Conservation (phyloP, 1,140 invertebrate species). For the Drepana arcuata region DNA sequence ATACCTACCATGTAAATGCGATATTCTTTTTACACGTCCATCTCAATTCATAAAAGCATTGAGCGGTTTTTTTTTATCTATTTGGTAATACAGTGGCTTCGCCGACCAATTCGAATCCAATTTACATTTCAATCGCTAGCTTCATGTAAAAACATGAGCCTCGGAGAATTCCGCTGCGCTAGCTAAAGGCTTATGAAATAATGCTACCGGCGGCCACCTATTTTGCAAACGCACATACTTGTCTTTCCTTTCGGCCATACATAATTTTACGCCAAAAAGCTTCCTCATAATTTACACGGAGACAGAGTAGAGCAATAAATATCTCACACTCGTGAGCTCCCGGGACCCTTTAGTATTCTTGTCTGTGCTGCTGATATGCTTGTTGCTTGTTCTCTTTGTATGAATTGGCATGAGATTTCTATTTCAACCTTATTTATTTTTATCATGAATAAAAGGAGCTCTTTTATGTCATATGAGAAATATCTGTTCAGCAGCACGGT, state of each 20-base stretch:
- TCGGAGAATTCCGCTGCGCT: slow-evolving; percentile 17
- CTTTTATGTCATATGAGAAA: no score
- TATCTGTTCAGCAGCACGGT: no score
- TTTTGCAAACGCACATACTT: background rate
- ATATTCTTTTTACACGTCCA: no score
- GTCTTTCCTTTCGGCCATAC: background rate
- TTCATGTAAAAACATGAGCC: slow-evolving; percentile 57
- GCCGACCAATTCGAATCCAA: slow-evolving; percentile 47
- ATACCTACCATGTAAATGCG: no score
- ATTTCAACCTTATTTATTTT: slow-evolving; percentile 5
- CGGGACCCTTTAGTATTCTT: slow-evolving; percentile 6
- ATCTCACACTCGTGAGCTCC: slow-evolving; percentile 12
- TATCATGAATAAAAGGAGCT: slow-evolving; percentile 11
- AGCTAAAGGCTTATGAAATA: slow-evolving; percentile 36
- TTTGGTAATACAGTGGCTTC: slow-evolving; percentile 41
- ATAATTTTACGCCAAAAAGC: slow-evolving; percentile 16
- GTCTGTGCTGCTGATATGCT: slow-evolving; percentile 6
- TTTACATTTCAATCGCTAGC: slow-evolving; percentile 56
- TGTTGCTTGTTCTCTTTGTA: slow-evolving; percentile 8
- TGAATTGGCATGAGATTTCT: slow-evolving; percentile 10
- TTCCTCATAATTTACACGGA: slow-evolving; percentile 20
- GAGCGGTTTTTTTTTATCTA: slow-evolving; percentile 25
- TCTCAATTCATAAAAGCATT: slow-evolving; percentile 21
- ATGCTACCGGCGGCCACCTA: slow-evolving; percentile 15
- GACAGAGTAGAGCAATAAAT: slow-evolving; percentile 19